Base-by-base conservation (phyloP, 2,113 vertebrate genomes). In the Recurvirostra avosetta region DNA sequence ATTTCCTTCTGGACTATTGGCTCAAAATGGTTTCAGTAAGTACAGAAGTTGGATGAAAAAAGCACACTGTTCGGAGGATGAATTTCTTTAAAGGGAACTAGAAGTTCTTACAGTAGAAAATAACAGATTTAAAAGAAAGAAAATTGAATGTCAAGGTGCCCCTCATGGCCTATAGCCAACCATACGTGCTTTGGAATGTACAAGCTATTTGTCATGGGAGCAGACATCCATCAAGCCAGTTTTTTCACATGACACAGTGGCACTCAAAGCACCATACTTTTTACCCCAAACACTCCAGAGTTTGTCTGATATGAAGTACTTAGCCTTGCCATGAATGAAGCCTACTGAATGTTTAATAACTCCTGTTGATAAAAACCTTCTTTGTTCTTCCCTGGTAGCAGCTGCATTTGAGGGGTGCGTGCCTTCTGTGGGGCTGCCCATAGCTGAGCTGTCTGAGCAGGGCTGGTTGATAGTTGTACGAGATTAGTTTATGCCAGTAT, bases 81-180 rank as follows among this genome's bases (percentile, higher is more conserved):
- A 59, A 75, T 43, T 70, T 87, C 18, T 91, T 81, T 67, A 34
- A 62, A 50, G 26, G 26, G 22, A 94, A 6, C 32, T 32, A 22
- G 36, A 63, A 15, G 8, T 62, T 56, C 47, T 45, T 73, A 38
- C 6, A 50, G 45, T 16, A 77, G 49, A 71, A 67, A 66, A 40
- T 6, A 68, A n/a, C 13, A 59, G 32, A 23, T 63, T 56, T 32
- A 26, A 49, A 76, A 53, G 45, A 23, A 90, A 72, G 12, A 12
- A 38, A 12, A 41, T 11, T 6, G 26, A 36, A 34, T 16, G 16
- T 26, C 53, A 78, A 34, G n/a, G 18, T 68, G n/a, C 14, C 34
- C 23, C 13, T 78, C 0, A 0, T 53, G 32, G 47, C 66, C 73
- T 50, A 0, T 7, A 74, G 25, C 4, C 34, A 34, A 4, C 34